A percentile compares a stretch with the other conserved stretches of the same genome.
Conservation (phyloP, 1,140 invertebrate species). For the Cryptotermes secundus region DNA sequence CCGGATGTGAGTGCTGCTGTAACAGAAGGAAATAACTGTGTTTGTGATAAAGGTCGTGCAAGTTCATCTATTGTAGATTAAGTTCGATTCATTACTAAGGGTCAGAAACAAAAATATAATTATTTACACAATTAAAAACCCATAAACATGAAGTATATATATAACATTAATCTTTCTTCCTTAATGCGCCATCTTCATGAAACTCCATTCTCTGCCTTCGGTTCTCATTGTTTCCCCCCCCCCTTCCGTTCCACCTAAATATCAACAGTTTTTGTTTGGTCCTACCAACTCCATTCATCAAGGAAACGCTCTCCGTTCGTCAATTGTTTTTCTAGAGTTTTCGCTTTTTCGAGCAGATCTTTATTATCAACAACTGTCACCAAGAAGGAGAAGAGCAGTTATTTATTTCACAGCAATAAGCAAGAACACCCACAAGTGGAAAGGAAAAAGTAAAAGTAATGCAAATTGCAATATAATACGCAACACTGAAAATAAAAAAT, state of each 20-base stretch:
- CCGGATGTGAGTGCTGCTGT: too few relatives aligned
- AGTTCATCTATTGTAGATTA: too few relatives aligned
- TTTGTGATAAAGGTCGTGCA: too few relatives aligned
- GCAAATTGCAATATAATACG: neutral
- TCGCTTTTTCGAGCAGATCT: neutral
- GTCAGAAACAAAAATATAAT: too few relatives aligned
- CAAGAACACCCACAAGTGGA: neutral
- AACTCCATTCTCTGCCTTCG: neutral
- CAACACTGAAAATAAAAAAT: too few relatives aligned
- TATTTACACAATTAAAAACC: neutral
- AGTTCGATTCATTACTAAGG: too few relatives aligned
- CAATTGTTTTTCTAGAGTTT: neutral
- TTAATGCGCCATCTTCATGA: neutral
- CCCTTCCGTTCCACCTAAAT: neutral
- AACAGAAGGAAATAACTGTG: too few relatives aligned
- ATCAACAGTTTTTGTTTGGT: neutral
- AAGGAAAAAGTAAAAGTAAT: neutral
- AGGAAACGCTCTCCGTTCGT: neutral
- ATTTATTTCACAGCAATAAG: neutral
- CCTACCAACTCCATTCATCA: neutral
- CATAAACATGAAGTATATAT: neutral
- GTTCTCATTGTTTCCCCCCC: neutral
- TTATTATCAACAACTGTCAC: neutral
- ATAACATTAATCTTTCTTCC: neutral
- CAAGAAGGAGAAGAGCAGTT: neutral